Evolutionary conservation across 2,113 vertebrate genomes (phyloP).

Genomic region (Leucosticte australis): DNA sequence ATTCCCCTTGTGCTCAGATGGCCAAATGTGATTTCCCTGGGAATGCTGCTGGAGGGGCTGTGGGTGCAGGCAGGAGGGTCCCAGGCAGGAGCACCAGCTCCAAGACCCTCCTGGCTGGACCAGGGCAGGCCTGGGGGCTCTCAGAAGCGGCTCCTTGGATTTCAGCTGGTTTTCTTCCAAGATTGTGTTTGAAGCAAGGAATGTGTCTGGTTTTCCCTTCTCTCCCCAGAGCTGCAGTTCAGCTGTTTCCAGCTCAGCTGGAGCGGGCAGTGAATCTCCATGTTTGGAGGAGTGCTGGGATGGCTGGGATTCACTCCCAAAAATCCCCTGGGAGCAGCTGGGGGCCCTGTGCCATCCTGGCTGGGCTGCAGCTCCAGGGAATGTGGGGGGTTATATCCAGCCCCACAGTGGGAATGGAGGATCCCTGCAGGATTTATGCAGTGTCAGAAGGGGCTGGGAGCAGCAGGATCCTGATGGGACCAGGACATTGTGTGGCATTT

Average conservation of each 20-base stretch:
- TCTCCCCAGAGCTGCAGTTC: background rate
- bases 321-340: background rate
- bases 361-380: background rate
- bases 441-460: background rate
- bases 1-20: rapidly evolving
- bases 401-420: rapidly evolving
- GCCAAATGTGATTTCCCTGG: rapidly evolving
- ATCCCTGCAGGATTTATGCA: rapidly evolving
- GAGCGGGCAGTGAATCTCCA: rapidly evolving
- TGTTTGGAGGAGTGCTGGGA: background rate
- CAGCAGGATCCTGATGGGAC: background rate
- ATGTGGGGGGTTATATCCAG: rapidly evolving
- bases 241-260: background rate
- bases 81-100: rapidly evolving
- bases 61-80: background rate
- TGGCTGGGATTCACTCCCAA: background rate
- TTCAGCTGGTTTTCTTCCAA: background rate
- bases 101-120: background rate
- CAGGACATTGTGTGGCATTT: rapidly evolving
- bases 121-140: background rate
- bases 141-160: rapidly evolving
- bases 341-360: too few species aligned
- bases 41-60: background rate
- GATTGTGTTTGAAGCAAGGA: background rate
- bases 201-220: background rate